Evolutionary conservation across 2,888 invertebrate genomes (phyloP), one percentile per base, ranked within the genome.

Genomic region (Odontothrips loti): DNA sequence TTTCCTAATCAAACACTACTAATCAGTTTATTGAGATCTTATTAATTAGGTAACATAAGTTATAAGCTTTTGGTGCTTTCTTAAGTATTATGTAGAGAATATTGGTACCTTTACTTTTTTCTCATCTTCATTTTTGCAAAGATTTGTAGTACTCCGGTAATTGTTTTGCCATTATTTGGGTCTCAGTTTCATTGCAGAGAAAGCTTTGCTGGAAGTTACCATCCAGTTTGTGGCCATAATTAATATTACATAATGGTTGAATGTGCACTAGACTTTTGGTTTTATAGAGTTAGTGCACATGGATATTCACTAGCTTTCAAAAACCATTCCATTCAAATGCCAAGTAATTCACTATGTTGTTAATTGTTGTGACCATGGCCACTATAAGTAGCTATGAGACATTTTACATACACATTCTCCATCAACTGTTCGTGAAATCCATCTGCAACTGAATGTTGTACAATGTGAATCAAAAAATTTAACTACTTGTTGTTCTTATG

Each of bases 21-120:
- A 43, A 75, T 75, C 27, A 23, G 68, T 75, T 75, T 9, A 27
- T 12, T 58, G 27, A 75, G 27, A 75, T 75, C 23, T n/a, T 75
- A 75, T 75, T 75, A 75, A 27, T 27, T 75, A 75, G 68, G 11
- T 27, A 43, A 43, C 51, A 11, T 68, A 68, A 75, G 27, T 27
- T 75, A 23, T 75, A 27, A 75, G 68, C 68, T 75, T 58, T 27
- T 75, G 68, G 68, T 75, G 68, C 68, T 75, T 75, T 75, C 12
- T 27, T 27, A 75, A 75, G 68, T 75, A 75, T 75, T 75, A 23
- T 9, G 23, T 75, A 75, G 68, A 27, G 27, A 12, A 12, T 23
- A 68, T 58, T 58, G 11, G 15, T 17, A 58, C 58, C 10, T 8
- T 75, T 58, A 58, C 17, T 58, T 58, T 17, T 58, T 51, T 10